Evolutionary conservation across 2,113 vertebrate species (phyloP).

Genomic region (Aepyceros melampus): DNA sequence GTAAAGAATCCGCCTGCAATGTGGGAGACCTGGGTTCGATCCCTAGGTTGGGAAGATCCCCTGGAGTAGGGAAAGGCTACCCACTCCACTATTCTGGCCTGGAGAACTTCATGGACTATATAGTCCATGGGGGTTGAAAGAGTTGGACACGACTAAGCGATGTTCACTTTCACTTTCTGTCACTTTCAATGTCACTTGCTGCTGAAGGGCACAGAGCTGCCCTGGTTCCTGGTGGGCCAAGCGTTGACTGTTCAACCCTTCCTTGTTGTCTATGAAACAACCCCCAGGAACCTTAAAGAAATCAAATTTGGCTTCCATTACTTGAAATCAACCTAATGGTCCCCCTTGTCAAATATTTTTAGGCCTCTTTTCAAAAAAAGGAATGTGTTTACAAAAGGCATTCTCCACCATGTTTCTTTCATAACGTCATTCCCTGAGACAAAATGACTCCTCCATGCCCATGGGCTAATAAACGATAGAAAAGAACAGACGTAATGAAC

Average conservation of each 20-base stretch:
- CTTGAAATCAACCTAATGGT: constrained; percentile 35
- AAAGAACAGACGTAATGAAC: not conserved
- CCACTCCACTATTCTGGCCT: not conserved
- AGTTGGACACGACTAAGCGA: not conserved
- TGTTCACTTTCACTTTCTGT: not conserved
- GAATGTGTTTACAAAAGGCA: not conserved
- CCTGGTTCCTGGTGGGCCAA: not conserved
- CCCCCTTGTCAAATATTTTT: not conserved
- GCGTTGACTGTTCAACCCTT: not conserved
- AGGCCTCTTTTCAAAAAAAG: constrained; percentile 17
- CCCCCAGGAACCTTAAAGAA: not conserved
- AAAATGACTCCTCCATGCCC: not conserved
- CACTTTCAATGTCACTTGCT: not conserved
- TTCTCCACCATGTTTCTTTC: not conserved
- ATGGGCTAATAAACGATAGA: not conserved
- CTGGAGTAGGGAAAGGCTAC: not conserved
- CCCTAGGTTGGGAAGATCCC: not conserved
- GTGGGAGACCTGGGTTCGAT: not conserved
- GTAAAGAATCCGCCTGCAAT: not conserved
- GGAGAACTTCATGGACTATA: not conserved
- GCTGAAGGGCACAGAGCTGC: not conserved
- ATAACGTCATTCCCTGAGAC: not conserved
- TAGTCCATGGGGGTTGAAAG: not conserved
- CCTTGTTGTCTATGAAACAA: not conserved
- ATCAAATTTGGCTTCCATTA: not conserved